phyloP scores from a whole-genome alignment of 2,888 invertebrate genomes.

The Melanotus villosus region DNA sequence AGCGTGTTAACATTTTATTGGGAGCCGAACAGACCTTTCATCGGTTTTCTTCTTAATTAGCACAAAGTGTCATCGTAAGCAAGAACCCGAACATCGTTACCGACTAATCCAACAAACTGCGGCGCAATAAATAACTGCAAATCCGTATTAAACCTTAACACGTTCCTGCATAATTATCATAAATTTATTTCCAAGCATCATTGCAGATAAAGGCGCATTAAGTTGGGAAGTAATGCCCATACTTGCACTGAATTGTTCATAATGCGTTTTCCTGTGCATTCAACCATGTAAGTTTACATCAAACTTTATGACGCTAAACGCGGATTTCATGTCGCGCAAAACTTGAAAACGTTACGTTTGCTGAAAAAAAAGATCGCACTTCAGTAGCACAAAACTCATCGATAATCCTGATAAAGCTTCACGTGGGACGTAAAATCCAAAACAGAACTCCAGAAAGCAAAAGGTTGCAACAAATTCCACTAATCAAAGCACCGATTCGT shows the following conservation, averaged over 20 bases:
- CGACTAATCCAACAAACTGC: not conserved
- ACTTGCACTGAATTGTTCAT: slow-evolving; percentile 31
- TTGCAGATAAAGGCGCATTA: slow-evolving; percentile 8
- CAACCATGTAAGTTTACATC: slow-evolving; percentile 10
- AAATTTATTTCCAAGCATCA: slow-evolving; percentile 32
- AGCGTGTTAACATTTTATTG: too few species aligned
- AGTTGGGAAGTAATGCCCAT: slow-evolving; percentile 29
- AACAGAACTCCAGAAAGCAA: not conserved
- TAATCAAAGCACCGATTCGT: not conserved
- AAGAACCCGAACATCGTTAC: not conserved
- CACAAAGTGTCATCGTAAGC: not conserved
- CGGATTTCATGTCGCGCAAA: not conserved
- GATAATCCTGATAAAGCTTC: not conserved
- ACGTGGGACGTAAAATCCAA: not conserved
- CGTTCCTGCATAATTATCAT: slow-evolving; percentile 32
- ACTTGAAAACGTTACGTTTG: slow-evolving; percentile 1
- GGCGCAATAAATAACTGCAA: slow-evolving; percentile 27
- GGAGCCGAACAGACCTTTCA: not conserved
- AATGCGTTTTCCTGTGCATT: slow-evolving; percentile 22
- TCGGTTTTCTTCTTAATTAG: not conserved
- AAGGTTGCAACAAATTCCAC: not conserved
- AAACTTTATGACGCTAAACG: slow-evolving; percentile 9
- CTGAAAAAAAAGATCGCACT: not conserved
- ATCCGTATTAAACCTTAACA: slow-evolving; percentile 28
- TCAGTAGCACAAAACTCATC: not conserved